Evolutionary conservation across 2,797 vertebrate genomes (phyloP).

Genomic region (Oreochromis mossambicus): DNA sequence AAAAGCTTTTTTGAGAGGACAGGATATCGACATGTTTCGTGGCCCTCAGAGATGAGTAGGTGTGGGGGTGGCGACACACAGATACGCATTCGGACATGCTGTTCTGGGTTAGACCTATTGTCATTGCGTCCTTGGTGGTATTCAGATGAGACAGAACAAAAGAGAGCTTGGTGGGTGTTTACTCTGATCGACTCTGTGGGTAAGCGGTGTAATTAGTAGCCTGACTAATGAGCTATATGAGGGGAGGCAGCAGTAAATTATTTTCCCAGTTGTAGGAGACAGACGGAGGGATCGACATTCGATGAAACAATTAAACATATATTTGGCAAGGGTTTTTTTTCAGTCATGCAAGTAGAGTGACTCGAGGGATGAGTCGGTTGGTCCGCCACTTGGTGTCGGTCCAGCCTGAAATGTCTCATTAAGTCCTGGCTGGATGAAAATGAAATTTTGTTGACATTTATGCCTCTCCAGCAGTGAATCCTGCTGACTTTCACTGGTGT

Average conservation of each 20-base stretch:
- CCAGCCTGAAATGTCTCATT: not conserved
- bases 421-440: not conserved
- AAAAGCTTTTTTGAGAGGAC: constrained; percentile 9
- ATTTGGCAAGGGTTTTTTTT: not conserved
- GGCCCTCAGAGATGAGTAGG: not conserved
- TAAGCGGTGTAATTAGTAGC: constrained; percentile 70
- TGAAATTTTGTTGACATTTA: not conserved
- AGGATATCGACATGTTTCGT: constrained; percentile 21
- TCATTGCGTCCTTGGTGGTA: constrained; percentile 47
- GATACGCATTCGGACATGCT: constrained; percentile 7
- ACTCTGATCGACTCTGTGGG: constrained; percentile 61
- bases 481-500: not conserved
- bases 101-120: constrained; percentile 24
- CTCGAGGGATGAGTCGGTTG: not conserved
- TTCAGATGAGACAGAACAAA: constrained; percentile 20
- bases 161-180: constrained; percentile 55
- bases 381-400: not conserved
- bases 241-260: constrained; percentile 39
- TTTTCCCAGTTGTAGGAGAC: constrained; percentile 25
- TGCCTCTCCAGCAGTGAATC: not conserved
- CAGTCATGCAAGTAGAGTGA: not conserved
- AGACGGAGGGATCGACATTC: not conserved
- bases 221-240: constrained; percentile 53
- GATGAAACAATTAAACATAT: constrained; percentile 13
- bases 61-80: not conserved